Evolutionary conservation across 2,797 vertebrate species (phyloP).

Genomic region (Rhinogobio ventralis): DNA sequence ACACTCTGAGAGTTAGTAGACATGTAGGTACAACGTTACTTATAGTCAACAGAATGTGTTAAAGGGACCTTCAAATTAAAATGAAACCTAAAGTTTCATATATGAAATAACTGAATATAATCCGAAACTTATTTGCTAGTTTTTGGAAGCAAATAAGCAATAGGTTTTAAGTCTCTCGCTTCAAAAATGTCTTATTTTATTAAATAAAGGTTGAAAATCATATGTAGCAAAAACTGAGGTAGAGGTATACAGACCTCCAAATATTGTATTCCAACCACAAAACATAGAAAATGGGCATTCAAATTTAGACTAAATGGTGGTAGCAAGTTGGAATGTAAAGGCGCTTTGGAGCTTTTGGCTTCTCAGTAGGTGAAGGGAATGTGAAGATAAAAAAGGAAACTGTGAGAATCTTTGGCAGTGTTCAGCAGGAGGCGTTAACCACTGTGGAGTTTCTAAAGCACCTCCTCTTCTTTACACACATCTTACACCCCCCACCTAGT

Average conservation of each 20-base stretch:
- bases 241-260: neutral
- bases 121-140: neutral
- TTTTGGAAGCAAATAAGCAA: neutral
- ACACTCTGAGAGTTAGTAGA: too few relatives aligned
- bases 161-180: neutral
- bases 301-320: neutral
- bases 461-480: constrained; percentile 43
- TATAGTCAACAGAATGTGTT: too few relatives aligned
- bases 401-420: constrained; percentile 34
- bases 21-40: too few relatives aligned
- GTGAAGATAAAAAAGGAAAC: constrained; percentile 6
- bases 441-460: constrained; percentile 38
- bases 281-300: neutral
- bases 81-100: too few relatives aligned
- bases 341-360: constrained; percentile 15
- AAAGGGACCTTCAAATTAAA: too few relatives aligned
- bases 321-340: neutral
- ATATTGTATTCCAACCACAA: neutral
- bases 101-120: neutral
- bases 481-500: constrained; percentile 26
- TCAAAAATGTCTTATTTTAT: neutral
- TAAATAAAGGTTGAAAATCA: neutral
- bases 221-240: neutral
- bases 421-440: constrained; percentile 45
- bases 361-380: constrained; percentile 21